A percentile compares a stretch with the other conserved stretches of the same genome.
Evolutionary conservation across 2,113 vertebrate genomes (phyloP).

Genomic region (Malaclemys terrapin): DNA sequence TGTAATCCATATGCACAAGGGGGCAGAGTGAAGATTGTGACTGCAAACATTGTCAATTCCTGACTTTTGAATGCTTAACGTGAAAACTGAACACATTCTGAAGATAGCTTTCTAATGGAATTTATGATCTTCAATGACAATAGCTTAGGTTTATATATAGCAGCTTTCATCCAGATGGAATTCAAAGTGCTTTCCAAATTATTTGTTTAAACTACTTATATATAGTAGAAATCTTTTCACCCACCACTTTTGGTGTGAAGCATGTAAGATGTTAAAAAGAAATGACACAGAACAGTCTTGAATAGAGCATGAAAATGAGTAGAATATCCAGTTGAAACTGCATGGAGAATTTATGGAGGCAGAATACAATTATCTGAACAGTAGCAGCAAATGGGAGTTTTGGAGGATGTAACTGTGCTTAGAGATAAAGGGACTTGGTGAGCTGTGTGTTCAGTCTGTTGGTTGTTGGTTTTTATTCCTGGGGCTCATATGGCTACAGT

Average conservation of each 20-base stretch:
- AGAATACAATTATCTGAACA: background rate
- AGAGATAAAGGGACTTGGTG: background rate
- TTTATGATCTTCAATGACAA: background rate
- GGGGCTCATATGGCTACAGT: background rate
- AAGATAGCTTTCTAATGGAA: background rate
- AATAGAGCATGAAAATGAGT: background rate
- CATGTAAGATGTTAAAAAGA: background rate
- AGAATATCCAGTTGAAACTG: background rate
- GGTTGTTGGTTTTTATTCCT: background rate
- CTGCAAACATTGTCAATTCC: background rate
- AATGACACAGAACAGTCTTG: background rate
- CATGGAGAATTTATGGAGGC: background rate
- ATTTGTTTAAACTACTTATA: background rate
- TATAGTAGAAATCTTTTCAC: background rate
- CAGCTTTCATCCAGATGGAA: background rate
- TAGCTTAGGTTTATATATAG: background rate
- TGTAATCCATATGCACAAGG: background rate
- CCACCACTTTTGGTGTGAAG: background rate
- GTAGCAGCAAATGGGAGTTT: background rate
- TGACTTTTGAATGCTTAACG: background rate
- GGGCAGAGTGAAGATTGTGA: background rate
- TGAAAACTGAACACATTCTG: background rate
- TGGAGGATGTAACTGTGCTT: background rate
- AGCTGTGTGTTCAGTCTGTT: background rate
- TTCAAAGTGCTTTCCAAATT: background rate